Base-by-base conservation (phyloP, 1,140 invertebrate species). In the Sitodiplosis mosellana region DNA sequence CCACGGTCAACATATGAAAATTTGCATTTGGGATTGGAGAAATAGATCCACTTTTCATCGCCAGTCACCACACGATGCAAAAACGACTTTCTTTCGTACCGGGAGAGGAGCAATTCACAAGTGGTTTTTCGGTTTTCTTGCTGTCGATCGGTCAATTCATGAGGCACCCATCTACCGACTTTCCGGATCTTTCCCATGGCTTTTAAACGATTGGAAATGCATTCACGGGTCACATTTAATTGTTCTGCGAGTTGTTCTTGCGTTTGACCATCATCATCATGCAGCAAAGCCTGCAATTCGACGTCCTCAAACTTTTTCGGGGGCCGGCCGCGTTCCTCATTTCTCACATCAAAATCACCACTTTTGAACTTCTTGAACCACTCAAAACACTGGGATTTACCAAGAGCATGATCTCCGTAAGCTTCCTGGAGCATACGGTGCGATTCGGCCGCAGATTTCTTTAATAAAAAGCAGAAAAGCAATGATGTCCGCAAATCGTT, bases 1-100 rank as follows among this genome's bases (percentile, higher is more conserved):
- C 19, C 50, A 20, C 20, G 47, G 15, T 37, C 17, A 27, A 36
- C 47, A 49, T 27, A 54, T 40, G 53, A 54, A 52, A 50, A 53
- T 55, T 48, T 54, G 7, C 54, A 53, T 43, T 56, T 56, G 17
- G 53, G 53, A 27, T 56, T 55, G 2, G 52, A 43, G 41, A 48
- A 56, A 52, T 55, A 45, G 34, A 56, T 55, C 45, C 51, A 55
- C 33, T 58, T 56, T 52, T 58, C 54, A 51, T 56, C 51, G 21
- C 52, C 53, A 19, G 49, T 51, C 50, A 42, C 43, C 5, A 51
- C 50, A 12, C 48, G 50, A 48, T 51, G 48, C 48, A 51, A 37
- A 48, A 48, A 49, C 8, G 10, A 14, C 40, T 51, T 51, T n/a
- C 18, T 50, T 51, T 42, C 8, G 8, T 42, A 15, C 18, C 40